These are phyloP conservation scores for Anthoscopus minutus DNA, from an alignment of 2,113 vertebrate genomes.

Conservation along the genomic window DNA sequence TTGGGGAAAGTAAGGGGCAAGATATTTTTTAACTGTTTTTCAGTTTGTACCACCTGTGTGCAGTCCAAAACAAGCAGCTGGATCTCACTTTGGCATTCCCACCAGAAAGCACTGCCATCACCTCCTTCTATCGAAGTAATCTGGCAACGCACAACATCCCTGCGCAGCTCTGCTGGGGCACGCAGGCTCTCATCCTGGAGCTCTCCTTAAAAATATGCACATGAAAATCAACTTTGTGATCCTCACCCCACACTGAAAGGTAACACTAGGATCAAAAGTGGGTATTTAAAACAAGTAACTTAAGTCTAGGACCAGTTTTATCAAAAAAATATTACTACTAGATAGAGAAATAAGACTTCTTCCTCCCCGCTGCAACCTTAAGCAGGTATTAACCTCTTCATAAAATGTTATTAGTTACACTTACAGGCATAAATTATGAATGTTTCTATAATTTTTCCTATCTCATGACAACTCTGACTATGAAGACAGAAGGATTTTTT, in stretches of 20 bases:
- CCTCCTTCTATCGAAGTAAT: neutral
- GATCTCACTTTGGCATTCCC: neutral
- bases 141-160: rapidly evolving
- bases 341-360: neutral
- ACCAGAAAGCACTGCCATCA: neutral
- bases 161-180: rapidly evolving
- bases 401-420: neutral
- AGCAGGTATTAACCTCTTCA: neutral
- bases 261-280: neutral
- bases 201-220: neutral
- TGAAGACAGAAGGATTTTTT: neutral
- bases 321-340: neutral
- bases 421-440: neutral
- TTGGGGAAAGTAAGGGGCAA: neutral
- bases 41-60: neutral
- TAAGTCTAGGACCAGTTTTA: neutral
- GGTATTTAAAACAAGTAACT: neutral
- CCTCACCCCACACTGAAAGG: neutral
- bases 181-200: neutral
- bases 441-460: neutral
- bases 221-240: neutral
- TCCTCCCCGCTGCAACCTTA: neutral
- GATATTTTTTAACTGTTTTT: neutral
- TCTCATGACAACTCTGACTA: neutral
- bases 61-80: neutral